Evolutionary conservation across 2,797 vertebrate species (phyloP), one percentile per base, ranked within the genome.

Genomic region (Tamandua tetradactyla): DNA sequence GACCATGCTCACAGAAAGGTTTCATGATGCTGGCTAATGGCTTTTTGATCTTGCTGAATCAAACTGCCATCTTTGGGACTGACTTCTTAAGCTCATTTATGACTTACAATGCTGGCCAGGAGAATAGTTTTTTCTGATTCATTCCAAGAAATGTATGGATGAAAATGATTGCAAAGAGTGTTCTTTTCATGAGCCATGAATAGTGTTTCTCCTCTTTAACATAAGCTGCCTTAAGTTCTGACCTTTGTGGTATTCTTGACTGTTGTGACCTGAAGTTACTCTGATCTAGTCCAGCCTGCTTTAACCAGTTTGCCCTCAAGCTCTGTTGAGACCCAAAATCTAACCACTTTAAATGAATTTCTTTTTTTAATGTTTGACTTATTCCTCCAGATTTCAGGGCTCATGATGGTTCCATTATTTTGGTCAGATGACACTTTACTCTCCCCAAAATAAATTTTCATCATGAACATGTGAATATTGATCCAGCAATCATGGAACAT

Each of bases 41-140:
- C 4, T 85, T 92, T 96, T 92, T 90, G 37, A 94, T 92, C 52
- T 72, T 49, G 37, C 66, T 86, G 32, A 95, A 81, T 52, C n/a
- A 93, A 90, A 87, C 68, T 59, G 7, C 15, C n/a, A 27, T 55
- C 6, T 40, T 61, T 85, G 71, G 25, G 64, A 90, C 32, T 66
- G 64, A 35, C 27, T 71, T 88, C 74, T 95, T 49, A 79, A 35
- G 61, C 23, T 87, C 37, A 69, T 57, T 76, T 76, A 64, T 87
- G 52, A 81, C 3, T 69, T 68, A 64, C 14, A 40, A 80, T 80
- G 42, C 40, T 30, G 18, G 13, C 23, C 88, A 27, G 81, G 49
- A 87, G 30, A 11, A 69, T 75, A 40, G 61, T n/a, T 82, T 87
- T 86, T 61, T 86, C 30, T 64, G 22, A 92, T 79, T 85, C 40